Base-by-base conservation (phyloP, 2,113 vertebrate species). In the Paralichthys olivaceus region DNA sequence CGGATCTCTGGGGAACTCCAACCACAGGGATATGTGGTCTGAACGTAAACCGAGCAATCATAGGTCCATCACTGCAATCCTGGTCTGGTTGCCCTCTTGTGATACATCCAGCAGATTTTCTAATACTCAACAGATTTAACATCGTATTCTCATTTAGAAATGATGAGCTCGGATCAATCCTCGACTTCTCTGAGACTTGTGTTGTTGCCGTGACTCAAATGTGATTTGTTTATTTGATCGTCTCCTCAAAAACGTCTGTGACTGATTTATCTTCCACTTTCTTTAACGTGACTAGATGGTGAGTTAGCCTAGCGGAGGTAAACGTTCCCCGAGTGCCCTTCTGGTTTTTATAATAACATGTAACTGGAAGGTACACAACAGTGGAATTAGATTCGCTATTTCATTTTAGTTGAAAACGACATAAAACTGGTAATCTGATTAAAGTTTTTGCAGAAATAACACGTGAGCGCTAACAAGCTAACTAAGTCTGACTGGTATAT, bases 21-120 rank as follows among this genome's bases (percentile, higher is more conserved):
- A 68, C 34, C 51, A 47, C 49, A 20, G 58, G 61, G 66, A 75
- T 13, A 11, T 63, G 60, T 2, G 72, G 64, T 58, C 34, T 56
- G 62, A 83, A 80, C 40, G 56, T 53, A 63, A 79, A 47, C 34
- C 45, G 51, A 78, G 26, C 49, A 72, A 68, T 77, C 40, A 23
- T 1, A 45, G 22, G 45, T 69, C 75, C 76, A 73, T 78, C 67
- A 78, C 54, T 5, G 32, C 58, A 65, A 11, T 61, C 49, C 58
- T 62, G 57, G 32, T 69, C 22, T 64, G 47, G 60, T 45, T 47
- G 58, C 8, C 53, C 47, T 69, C n/a, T 34, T 59, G 20, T 73
- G 58, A 61, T 14, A 19, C 3, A 51, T 12, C 53, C 20, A 55
- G 14, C 22, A 49, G 47, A 83, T 77, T 19, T n/a, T 37, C 22